phyloP scores from a whole-genome alignment of 2,113 vertebrate genomes.

The Fulica atra region DNA sequence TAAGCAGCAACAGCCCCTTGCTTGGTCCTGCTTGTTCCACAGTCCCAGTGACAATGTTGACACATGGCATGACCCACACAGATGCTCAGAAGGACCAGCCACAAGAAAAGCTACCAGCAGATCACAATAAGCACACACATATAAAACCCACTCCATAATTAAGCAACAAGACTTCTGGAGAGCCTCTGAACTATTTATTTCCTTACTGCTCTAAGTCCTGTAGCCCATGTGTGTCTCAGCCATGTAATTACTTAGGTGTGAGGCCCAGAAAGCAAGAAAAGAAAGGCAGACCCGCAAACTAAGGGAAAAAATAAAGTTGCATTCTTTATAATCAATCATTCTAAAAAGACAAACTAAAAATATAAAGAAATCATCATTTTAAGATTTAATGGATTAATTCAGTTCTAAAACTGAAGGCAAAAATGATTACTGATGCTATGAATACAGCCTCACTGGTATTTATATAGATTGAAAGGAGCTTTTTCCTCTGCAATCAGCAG shows the following conservation, averaged over 20 bases:
- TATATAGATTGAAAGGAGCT: neutral
- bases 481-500: neutral
- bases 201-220: neutral
- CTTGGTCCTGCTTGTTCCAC: neutral
- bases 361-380: neutral
- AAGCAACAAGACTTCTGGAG: neutral
- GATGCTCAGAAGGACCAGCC: neutral
- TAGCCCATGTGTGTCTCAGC: neutral
- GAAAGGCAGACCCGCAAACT: neutral
- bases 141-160: neutral
- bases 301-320: neutral
- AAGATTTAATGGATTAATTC: neutral
- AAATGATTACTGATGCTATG: neutral
- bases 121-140: neutral
- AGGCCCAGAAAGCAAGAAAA: neutral
- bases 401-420: neutral
- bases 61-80: accelerated
- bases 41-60: neutral
- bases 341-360: neutral
- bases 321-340: neutral
- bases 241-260: neutral
- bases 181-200: neutral
- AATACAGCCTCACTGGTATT: neutral
- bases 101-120: neutral
- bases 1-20: neutral